Base-by-base conservation (phyloP, 1,140 invertebrate species). In the Aphidius ervi region DNA sequence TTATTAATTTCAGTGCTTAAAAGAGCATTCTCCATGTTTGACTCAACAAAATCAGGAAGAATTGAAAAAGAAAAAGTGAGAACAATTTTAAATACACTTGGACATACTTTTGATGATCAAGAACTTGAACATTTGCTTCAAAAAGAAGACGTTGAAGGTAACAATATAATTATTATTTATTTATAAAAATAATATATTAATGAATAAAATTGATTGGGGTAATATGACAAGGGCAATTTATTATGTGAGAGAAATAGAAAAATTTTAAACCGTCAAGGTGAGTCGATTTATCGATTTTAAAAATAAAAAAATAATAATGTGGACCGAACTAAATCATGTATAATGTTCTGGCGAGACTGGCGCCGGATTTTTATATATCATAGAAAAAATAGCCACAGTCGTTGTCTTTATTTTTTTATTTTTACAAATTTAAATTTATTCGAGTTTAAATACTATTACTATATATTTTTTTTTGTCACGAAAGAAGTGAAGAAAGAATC, bases 21-120 rank as follows among this genome's bases (percentile, higher is more conserved):
- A 61, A 82, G 86, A 63, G 88, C 87, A 6, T 90, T 90, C 76
- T 84, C 86, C 67, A 90, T 90, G 88, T 90, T 90, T 77, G 88
- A 90, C 71, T 87, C 88, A 7, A 82, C 82, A 62, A 88, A 88
- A 65, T 82, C 85, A 47, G 88, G 88, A 4, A 83, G 80, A 60
- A 90, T 90, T 39, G 87, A 88, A 62, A 88, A 87, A 66, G 88
- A 88, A 66, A 89, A 89, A 73, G 87, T 90, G 0, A 78, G 86
- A 1, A 88, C 87, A 7, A 89, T 90, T 56, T 80, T 90, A n/a
- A 88, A 87, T 70, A 90, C 87, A 2, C 82, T 90, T 75, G 87
- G 88, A 9, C 86, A 89, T 68, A 85, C 84, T 65, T 90, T 86
- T 68, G 87, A 89, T 63, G 88, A 90, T 66, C 82, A 84, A 55